These are phyloP conservation scores for Pantala flavescens DNA, from an alignment of 1,140 invertebrate species.

Conservation along the genomic window DNA sequence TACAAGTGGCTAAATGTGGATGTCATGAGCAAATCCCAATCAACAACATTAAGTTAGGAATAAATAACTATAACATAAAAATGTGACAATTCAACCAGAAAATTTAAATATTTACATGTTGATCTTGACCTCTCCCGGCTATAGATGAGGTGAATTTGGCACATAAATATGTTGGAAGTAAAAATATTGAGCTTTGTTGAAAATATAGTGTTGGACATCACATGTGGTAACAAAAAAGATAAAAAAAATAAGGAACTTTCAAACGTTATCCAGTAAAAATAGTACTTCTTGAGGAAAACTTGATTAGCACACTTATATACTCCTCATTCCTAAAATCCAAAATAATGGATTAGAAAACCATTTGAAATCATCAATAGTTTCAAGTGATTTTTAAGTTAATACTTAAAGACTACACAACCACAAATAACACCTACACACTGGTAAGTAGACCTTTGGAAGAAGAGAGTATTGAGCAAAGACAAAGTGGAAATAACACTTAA, in stretches of 20 bases:
- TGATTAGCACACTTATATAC: neutral
- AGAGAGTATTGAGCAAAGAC: constrained; percentile 1
- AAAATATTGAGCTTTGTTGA: neutral
- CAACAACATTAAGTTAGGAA: neutral
- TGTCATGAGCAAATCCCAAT: neutral
- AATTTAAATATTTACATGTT: too few relatives aligned
- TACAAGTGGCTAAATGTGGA: too few relatives aligned
- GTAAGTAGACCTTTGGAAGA: neutral
- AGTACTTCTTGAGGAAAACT: neutral
- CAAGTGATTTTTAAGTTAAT: neutral
- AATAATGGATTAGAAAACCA: neutral
- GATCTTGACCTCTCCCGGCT: neutral
- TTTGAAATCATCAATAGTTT: neutral
- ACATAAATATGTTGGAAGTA: neutral
- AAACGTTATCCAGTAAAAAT: neutral
- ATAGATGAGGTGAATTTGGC: neutral
- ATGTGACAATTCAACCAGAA: too few relatives aligned
- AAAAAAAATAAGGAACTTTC: neutral
- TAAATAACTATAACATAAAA: neutral
- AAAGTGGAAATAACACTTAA: neutral
- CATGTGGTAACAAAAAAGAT: neutral
- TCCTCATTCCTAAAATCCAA: neutral
- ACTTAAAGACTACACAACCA: constrained; percentile 6
- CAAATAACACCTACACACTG: neutral
- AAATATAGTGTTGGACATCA: neutral